Base-by-base conservation (phyloP, 2,797 vertebrate genomes). In the Cichlasoma orientale region DNA sequence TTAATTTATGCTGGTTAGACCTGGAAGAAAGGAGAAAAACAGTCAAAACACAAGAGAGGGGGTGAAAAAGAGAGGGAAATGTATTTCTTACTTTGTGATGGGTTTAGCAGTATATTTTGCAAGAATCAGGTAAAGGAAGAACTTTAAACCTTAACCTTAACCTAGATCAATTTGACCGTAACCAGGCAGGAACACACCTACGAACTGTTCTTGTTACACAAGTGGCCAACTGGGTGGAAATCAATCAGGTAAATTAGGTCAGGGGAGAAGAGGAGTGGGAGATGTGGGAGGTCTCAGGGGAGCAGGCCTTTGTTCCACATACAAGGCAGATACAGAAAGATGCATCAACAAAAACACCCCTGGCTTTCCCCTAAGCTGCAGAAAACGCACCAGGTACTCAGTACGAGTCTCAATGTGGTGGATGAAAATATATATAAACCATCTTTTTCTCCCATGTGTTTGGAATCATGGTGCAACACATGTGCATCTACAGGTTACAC, bases 161-260 rank as follows among this genome's bases (percentile, higher is more conserved):
- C 70, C 52, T 27, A 68, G 56, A 72, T 84, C 36, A 0, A 1
- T 76, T 59, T 82, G 75, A 80, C 72, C 68, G 31, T 56, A 80
- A 69, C 73, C 53, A 56, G 54, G 25, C 31, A 56, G 47, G 61
- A 78, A 38, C 77, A 77, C 69, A n/a, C 6, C 10, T 59, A 72
- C 82, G 31, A 77, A 75, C 59, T 83, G 79, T 75, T 79, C 8
- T 73, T 75, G 79, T 91, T 92, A 88, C 78, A 92, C 92, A 94
- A 92, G 90, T 88, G 87, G 80, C 86, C 79, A 84, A 80, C 84
- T 75, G 85, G 82, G 86, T 85, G 68, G 79, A 89, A 92, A 93
- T 93, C 91, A 93, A 93, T 94, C 91, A 90, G 89, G 85, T 90
- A 91, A 94, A 93, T 86, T 91, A 84, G 93, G 91, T 92, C 92